A percentile compares a stretch with the other conserved stretches of the same genome.
Conservation (phyloP, 1,140 invertebrate genomes). For the Procambarus virginalis region DNA sequence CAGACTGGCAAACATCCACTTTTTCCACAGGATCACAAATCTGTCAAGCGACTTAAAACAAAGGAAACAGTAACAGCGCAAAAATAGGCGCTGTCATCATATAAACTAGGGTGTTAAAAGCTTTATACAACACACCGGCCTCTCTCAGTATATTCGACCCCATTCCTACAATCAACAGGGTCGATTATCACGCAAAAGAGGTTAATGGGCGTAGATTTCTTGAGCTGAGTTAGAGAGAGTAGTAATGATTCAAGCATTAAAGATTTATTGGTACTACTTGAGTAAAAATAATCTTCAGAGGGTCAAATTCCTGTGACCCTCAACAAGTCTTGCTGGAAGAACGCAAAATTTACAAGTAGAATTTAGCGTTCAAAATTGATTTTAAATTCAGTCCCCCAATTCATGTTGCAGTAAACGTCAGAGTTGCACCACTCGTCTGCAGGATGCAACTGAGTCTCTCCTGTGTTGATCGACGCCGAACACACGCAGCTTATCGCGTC, state of each 20-base stretch:
- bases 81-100: slow-evolving; percentile 67
- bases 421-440: too few species aligned
- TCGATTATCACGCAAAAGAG: background rate
- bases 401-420: background rate
- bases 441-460: too few species aligned
- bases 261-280: slow-evolving; percentile 27
- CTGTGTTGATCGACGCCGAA: too few species aligned
- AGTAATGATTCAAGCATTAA: slow-evolving; percentile 55
- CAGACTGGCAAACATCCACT: slow-evolving; percentile 62
- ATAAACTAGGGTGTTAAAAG: slow-evolving; percentile 47
- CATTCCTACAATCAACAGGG: slow-evolving; percentile 13
- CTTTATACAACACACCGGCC: slow-evolving; percentile 31
- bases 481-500: too few species aligned
- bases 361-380: background rate
- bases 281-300: background rate
- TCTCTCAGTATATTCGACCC: slow-evolving; percentile 25
- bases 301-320: slow-evolving; percentile 3
- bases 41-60: slow-evolving; percentile 65
- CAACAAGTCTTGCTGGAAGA: background rate
- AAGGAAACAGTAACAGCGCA: slow-evolving; percentile 67
- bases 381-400: background rate
- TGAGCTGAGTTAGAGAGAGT: background rate
- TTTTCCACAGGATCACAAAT: slow-evolving; percentile 64
- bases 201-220: background rate
- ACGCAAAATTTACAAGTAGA: background rate